Base-by-base conservation (phyloP, 2,888 invertebrate species). In the Osmoderma eremita region DNA sequence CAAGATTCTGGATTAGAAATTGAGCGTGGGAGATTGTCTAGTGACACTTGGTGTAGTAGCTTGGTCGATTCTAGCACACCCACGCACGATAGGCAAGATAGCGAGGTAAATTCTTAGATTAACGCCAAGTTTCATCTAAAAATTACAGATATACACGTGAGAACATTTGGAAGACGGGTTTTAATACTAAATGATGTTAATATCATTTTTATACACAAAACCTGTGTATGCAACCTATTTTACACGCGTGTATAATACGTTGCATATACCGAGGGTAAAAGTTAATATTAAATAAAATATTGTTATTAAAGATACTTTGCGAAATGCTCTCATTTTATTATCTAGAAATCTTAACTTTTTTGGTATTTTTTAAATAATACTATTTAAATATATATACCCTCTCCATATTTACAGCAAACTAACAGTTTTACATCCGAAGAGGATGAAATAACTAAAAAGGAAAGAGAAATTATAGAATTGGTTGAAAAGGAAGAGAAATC, bases 1-100 rank as follows among this genome's bases (percentile, higher is more conserved):
- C 87, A 92, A 64, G 93, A 93, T 80, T 93, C 93, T 0, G 93
- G 93, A 0, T 91, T 93, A 1, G 91, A 91, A 76, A 84, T 91
- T 8, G 90, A 91, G 68, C 75, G 79, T 67, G 79, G 81, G 45
- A 69, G 80, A 45, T 83, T 87, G 0, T 86, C 86, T 0, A 86
- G 86, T 66, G 87, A 88, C 68, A 86, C 86, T 0, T 87, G 87
- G 87, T 87, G 87, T 71, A 87, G 79, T 67, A 79, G 78, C 65
- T 72, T 77, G 36, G 75, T 76, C 1, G 78, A 78, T 71, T 76
- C 77, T 15, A 77, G 76, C 64, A 76, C 76, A 6, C 76, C 79
- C 18, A 77, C 76, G 63, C 92, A 93, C 76, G 92, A 91, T 76
- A 87, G 92, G 74, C 92, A 93, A 79, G 91, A 92, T 77, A 92